Evolutionary conservation across 2,888 invertebrate species (phyloP).

Genomic region (Lochmaea crataegi): DNA sequence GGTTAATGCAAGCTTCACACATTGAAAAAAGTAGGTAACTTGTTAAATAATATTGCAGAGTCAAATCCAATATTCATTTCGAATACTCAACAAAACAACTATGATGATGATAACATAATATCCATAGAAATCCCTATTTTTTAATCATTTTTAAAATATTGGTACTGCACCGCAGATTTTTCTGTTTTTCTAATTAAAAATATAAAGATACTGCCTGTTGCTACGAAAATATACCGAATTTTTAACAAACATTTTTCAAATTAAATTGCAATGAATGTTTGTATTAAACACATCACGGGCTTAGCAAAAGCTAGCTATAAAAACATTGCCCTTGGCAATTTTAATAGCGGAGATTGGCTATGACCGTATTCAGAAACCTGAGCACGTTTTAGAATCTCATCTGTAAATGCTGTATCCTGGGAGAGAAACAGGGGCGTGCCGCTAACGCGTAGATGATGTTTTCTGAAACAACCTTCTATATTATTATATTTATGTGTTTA

Average conservation of each 20-base stretch:
- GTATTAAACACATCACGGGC: conserved; percentile 6
- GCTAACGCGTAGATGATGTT: too few relatives aligned
- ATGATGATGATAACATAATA: too few relatives aligned
- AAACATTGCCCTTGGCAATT: conserved; percentile 25
- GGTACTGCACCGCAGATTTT: too few relatives aligned
- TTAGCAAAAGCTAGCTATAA: conserved; percentile 19
- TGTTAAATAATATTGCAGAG: too few relatives aligned
- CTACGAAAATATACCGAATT: not conserved
- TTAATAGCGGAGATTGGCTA: conserved; percentile 29
- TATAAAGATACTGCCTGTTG: not conserved
- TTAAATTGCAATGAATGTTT: conserved; percentile 1
- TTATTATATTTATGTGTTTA: too few relatives aligned
- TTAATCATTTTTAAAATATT: too few relatives aligned
- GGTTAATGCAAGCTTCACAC: too few relatives aligned
- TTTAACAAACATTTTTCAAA: not conserved
- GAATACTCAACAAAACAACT: too few relatives aligned
- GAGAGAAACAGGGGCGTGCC: not conserved
- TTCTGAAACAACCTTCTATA: too few relatives aligned
- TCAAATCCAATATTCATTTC: too few relatives aligned
- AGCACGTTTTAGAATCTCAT: conserved; percentile 26
- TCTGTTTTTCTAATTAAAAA: not conserved
- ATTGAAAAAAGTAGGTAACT: too few relatives aligned
- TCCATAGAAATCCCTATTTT: too few relatives aligned
- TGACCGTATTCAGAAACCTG: conserved; percentile 19
- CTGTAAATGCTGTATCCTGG: not conserved